Base-by-base conservation (phyloP, 2,113 vertebrate species). In the Ctenomys sociabilis region DNA sequence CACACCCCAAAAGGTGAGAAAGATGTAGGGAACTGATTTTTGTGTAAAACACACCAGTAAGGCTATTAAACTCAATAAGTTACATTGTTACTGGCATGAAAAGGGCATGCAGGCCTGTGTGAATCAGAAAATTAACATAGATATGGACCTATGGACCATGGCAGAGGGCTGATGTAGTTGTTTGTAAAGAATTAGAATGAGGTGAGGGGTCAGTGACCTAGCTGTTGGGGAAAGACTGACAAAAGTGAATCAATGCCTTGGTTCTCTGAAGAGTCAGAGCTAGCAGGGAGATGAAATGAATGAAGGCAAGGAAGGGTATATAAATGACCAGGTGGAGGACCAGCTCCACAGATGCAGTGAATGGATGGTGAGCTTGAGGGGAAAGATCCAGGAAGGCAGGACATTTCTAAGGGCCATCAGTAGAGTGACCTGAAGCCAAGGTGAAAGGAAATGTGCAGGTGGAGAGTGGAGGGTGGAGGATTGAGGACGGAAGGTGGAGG, bases 401-500 rank as follows among this genome's bases (percentile, higher is more conserved):
- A 21, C 37, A 72, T 54, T 75, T 89, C 24, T 52, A 57, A 45
- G 3, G 7, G 22, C 37, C 12, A 32, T 52, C 45, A 32, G 12
- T 21, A 40, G 40, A 37, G 87, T 43, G 30, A 93, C 11, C 49
- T 59, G 35, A 61, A 70, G 30, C 89, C 37, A 86, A 82, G 17
- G 63, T 57, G 1, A 12, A 70, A 11, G 75, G 37, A 37, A 81
- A 57, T 52, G 30, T 7, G 8, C 68, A 11, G 11, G 5, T 7
- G 4, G 19, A 57, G 54, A 57, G 54, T 57, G 3, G 16, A 57
- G 17, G 17, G 54, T 57, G 54, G 54, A 57, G 11, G 7, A 2
- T 11, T 4, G 19, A 9, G 11, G 11, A 3, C 7, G 6, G 19
- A 9, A 32, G 11, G 8, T 11, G 4, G 19, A 9, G 37, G 35